Conservation (phyloP, 1,140 invertebrate species). For the Conus betulinus region DNA sequence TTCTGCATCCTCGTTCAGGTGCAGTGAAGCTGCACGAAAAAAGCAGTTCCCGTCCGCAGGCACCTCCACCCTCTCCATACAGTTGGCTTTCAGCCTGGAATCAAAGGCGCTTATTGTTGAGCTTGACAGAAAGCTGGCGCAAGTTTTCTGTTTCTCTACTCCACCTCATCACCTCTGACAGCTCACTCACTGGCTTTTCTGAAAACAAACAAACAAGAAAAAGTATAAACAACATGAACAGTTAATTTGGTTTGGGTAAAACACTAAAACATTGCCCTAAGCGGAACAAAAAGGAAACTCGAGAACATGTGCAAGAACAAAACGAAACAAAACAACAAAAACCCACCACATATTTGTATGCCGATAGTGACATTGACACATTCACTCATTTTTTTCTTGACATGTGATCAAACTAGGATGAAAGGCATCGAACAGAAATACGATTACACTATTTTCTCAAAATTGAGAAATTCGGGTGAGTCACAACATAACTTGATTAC, state of each 20-base stretch:
- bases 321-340: background rate
- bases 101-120: slow-evolving; percentile 2
- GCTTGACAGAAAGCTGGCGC: background rate
- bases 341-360: background rate
- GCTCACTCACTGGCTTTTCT: background rate
- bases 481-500: no score
- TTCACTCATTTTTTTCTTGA: background rate
- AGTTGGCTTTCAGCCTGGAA: background rate
- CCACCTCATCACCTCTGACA: background rate
- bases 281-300: no score
- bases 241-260: background rate
- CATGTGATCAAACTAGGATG: no score
- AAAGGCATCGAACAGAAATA: no score
- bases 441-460: no score
- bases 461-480: no score
- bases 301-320: no score
- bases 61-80: slow-evolving; percentile 2
- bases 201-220: background rate
- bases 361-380: background rate
- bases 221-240: background rate
- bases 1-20: slow-evolving; percentile 7
- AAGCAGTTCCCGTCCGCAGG: background rate
- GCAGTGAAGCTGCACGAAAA: background rate
- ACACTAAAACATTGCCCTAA: background rate
- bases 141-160: background rate